phyloP scores from a whole-genome alignment of 2,797 vertebrate genomes.

The Dromococcyx pavoninus region DNA sequence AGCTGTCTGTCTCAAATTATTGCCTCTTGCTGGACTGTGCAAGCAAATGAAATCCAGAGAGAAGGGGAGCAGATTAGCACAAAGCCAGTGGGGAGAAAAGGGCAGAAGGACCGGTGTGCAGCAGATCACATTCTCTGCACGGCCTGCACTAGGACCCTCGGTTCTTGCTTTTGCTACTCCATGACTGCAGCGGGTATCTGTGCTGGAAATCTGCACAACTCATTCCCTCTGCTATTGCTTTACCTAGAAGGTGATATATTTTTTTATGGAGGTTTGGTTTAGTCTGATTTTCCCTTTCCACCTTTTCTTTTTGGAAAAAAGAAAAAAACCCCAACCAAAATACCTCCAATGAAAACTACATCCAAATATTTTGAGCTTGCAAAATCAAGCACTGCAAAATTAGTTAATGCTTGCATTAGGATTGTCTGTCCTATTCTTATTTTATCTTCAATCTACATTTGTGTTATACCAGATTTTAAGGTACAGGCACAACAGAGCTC shows the following conservation, averaged over 20 bases:
- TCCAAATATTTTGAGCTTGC: neutral
- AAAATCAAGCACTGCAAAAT: neutral
- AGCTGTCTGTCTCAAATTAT: neutral
- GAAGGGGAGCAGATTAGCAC: neutral
- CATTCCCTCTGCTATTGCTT: neutral
- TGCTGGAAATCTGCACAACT: neutral
- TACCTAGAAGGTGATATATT: neutral
- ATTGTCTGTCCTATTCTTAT: neutral
- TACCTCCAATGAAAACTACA: neutral
- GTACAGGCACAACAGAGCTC: neutral
- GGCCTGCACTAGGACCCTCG: neutral
- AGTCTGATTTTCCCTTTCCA: neutral
- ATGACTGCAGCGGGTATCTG: neutral
- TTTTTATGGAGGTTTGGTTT: neutral
- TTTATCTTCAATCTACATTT: neutral
- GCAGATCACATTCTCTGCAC: rapidly evolving
- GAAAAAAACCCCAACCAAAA: no score
- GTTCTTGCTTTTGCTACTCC: neutral
- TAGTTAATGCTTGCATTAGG: neutral
- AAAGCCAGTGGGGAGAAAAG: neutral
- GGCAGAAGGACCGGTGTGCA: neutral
- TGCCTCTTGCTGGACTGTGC: neutral
- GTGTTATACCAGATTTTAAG: neutral
- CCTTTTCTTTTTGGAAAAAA: neutral
- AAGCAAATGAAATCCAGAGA: neutral